phyloP scores from a whole-genome alignment of 2,113 vertebrate genomes.

The Gymnocephalus cernua region DNA sequence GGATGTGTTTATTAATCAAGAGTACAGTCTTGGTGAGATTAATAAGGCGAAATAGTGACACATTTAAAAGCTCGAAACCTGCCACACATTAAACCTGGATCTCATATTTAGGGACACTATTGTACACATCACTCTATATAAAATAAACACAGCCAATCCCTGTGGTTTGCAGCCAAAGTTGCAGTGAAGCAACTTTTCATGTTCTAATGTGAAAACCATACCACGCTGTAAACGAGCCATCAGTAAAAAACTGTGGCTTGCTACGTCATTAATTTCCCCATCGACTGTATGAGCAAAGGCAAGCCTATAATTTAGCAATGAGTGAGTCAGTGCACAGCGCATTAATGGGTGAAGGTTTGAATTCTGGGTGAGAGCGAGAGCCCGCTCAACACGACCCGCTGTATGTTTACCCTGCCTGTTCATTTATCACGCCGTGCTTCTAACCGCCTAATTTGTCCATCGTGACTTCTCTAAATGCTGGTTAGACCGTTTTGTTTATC shows the following conservation, averaged over 20 bases:
- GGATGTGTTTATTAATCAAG: not conserved
- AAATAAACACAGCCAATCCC: constrained; percentile 1
- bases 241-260: constrained; percentile 24
- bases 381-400: constrained; percentile 29
- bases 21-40: not conserved
- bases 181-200: constrained; percentile 33
- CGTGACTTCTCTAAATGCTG: not conserved
- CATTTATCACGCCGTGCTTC: constrained; percentile 30
- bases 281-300: constrained; percentile 47
- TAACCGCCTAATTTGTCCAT: constrained; percentile 23
- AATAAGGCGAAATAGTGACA: not conserved
- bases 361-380: constrained; percentile 15
- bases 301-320: constrained; percentile 61
- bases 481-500: constrained; percentile 16
- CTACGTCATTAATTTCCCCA: constrained; percentile 58
- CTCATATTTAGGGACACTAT: not conserved
- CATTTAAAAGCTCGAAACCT: not conserved
- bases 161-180: constrained; percentile 35
- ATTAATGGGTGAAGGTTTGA: constrained; percentile 40
- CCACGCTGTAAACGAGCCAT: constrained; percentile 19
- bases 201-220: constrained; percentile 59
- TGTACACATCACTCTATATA: not conserved
- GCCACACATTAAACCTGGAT: not conserved
- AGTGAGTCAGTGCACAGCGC: constrained; percentile 45
- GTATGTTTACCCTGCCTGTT: constrained; percentile 36